phyloP scores from a whole-genome alignment of 2,113 vertebrate species.

The mouse (Mus musculus) region DNA sequence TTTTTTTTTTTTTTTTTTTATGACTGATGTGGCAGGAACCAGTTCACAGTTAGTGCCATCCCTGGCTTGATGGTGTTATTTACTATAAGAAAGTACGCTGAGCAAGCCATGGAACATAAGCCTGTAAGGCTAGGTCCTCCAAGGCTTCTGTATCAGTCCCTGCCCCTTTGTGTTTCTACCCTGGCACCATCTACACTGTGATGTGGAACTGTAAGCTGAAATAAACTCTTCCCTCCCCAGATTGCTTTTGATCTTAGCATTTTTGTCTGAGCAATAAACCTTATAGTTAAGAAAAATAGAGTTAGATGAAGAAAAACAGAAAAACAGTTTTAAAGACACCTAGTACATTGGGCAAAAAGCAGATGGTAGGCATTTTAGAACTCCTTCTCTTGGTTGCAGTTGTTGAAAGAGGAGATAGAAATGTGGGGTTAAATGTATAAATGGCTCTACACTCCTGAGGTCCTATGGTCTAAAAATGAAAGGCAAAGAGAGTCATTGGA shows the following conservation, averaged over 20 bases:
- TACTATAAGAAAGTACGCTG: too few relatives aligned
- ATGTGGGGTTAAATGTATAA: neutral
- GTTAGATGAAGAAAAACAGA: neutral
- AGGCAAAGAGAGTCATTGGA: neutral
- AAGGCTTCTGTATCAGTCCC: neutral
- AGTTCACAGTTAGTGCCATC: neutral
- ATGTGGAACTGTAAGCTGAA: neutral
- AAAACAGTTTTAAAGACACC: neutral
- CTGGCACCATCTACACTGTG: too few relatives aligned
- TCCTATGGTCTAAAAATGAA: neutral
- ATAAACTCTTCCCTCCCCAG: neutral
- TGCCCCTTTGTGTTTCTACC: neutral
- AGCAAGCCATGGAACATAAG: too few relatives aligned
- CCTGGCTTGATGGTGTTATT: too few relatives aligned
- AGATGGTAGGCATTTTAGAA: neutral
- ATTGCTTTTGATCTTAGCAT: neutral
- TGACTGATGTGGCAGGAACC: neutral
- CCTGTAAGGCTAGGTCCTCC: too few relatives aligned
- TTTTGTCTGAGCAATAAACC: neutral
- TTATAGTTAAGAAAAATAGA: too few relatives aligned
- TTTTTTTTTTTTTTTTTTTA: too few relatives aligned
- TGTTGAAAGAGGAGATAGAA: neutral
- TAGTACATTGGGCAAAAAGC: neutral
- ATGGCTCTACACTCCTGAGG: neutral
- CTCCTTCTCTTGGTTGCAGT: neutral